Evolutionary conservation across 2,113 vertebrate genomes (phyloP).

Genomic region (Nyctereutes procyonoides): DNA sequence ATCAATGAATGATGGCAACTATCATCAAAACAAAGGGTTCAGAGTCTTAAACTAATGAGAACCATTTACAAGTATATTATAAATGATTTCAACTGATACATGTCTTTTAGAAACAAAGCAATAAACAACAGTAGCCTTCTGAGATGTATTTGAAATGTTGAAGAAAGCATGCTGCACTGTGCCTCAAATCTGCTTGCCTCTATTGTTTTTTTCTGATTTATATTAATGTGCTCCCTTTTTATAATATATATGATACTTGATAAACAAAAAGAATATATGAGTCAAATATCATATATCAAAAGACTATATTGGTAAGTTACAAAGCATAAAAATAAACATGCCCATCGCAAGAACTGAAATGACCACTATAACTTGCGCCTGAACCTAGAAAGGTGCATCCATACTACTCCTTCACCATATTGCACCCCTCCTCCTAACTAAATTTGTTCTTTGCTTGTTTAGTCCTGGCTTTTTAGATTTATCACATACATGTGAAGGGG

Average conservation of each 20-base stretch:
- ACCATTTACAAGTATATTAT: not conserved
- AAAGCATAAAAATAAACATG: not conserved
- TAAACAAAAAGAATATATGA: not conserved
- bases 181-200: not conserved
- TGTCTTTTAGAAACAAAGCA: slow-evolving; percentile 6
- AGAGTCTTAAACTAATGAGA: not conserved
- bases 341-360: not conserved
- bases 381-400: not conserved
- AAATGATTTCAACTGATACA: not conserved
- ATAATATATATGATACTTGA: not conserved
- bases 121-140: not conserved
- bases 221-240: not conserved
- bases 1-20: not conserved
- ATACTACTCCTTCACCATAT: not conserved
- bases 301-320: not conserved
- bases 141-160: not conserved
- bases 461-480: not conserved
- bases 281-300: not conserved
- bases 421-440: not conserved
- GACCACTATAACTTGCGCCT: not conserved
- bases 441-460: not conserved
- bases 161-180: not conserved
- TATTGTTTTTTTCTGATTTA: not conserved
- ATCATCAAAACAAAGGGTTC: not conserved
- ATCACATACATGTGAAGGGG: not conserved